Evolutionary conservation across 2,113 vertebrate genomes (phyloP), one percentile per base, ranked within the genome.

Genomic region (Clarias gariepinus): DNA sequence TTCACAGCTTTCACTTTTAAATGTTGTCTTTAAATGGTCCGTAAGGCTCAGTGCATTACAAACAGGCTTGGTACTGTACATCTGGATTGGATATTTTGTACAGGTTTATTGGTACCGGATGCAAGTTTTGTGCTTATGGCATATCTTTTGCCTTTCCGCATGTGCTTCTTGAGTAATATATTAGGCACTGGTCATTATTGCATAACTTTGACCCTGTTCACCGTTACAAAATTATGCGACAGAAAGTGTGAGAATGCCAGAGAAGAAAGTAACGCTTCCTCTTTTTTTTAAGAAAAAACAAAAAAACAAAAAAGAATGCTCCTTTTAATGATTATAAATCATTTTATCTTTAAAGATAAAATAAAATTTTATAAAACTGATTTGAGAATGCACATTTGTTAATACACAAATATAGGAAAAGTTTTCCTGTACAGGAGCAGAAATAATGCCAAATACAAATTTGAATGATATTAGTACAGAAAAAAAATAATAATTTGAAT

Each of bases 131-230:
- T 84, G 63, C 87, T 79, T 79, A 88, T 60, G 68, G 66, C 84
- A 88, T 47, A 47, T 63, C 52, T 68, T 41, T 81, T 61, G 80
- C 81, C 79, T 91, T 82, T 83, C 64, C 55, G 76, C 53, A 86
- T 86, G 85, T 82, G 85, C 87, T 66, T 85, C 64, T 80, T 83
- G 68, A 66, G 68, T 77, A 78, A 33, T 92, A 92, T 93, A 91
- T 90, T 92, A 96, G 95, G 95, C 95, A 95, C 95, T 96, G 93
- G 89, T 95, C 81, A 93, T 94, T 96, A 95, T 95, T 96, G 95
- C 95, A 95, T 96, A 96, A 96, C 94, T 95, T 95, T 95, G 94
- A 96, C 95, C 95, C 95, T 96, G 95, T 93, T 95, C 92, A 89
- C 94, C 94, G 90, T 94, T 94, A 94, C 95, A 95, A 94, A 95